Percentiles rank a stretch among this genome's conserved stretches.
phyloP scores from a whole-genome alignment of 2,888 invertebrate genomes.

The Seira ritae region DNA sequence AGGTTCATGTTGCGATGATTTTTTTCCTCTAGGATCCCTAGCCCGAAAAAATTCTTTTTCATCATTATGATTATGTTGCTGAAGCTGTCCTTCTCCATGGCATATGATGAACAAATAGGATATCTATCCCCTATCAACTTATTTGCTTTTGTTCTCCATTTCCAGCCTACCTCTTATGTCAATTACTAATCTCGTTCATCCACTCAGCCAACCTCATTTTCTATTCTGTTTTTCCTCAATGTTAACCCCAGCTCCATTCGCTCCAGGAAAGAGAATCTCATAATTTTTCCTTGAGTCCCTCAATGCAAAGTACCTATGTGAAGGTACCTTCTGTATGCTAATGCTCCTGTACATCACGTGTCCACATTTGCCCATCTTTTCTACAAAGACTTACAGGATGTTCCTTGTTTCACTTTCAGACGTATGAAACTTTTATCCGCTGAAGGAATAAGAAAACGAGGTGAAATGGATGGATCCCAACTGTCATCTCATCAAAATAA shows the following conservation, averaged over 20 bases:
- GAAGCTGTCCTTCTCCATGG: background rate
- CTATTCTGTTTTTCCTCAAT: background rate
- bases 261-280: conserved; percentile 13
- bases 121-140: conserved; percentile 49
- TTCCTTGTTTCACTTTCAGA: no score
- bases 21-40: background rate
- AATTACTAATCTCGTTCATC: conserved; percentile 63
- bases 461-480: no score
- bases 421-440: no score
- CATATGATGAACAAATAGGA: conserved; percentile 31
- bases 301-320: background rate
- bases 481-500: no score
- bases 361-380: background rate
- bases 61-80: conserved; percentile 37
- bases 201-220: conserved; percentile 43
- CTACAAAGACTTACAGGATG: no score
- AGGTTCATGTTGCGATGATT: background rate
- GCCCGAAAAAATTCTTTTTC: conserved; percentile 17
- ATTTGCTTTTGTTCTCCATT: conserved; percentile 47
- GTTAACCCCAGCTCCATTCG: background rate
- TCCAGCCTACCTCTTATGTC: conserved; percentile 44
- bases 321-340: conserved; percentile 28
- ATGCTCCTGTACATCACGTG: conserved; percentile 21
- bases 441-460: no score
- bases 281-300: background rate